Conservation (phyloP, 2,797 vertebrate genomes). For the Lophotriccus pileatus region DNA sequence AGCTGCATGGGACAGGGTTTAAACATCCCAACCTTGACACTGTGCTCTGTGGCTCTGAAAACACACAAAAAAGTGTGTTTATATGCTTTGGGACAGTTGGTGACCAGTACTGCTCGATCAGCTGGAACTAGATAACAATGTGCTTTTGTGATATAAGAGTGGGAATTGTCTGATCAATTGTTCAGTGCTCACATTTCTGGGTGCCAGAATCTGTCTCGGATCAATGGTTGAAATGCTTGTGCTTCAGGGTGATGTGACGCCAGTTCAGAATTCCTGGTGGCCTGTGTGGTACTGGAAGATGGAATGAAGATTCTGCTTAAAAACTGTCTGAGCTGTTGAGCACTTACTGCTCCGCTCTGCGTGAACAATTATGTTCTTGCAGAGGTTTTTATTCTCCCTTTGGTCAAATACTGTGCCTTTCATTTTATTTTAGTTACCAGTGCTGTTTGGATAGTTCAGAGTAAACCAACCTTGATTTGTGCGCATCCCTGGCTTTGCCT, state of each 20-base stretch:
- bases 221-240: conserved; percentile 1
- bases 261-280: neutral
- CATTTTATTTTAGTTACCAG: neutral
- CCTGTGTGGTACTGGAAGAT: neutral
- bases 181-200: neutral
- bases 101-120: conserved; percentile 60
- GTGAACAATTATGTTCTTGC: accelerated
- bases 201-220: conserved; percentile 20
- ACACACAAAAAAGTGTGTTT: neutral
- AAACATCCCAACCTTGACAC: neutral
- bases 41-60: neutral
- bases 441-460: neutral
- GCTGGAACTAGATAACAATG: conserved; percentile 53
- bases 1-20: neutral
- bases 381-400: neutral
- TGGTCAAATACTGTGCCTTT: neutral
- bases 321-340: neutral
- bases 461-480: neutral
- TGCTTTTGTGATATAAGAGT: conserved; percentile 63
- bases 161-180: conserved; percentile 35
- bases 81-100: conserved; percentile 15
- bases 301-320: neutral
- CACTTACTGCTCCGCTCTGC: neutral
- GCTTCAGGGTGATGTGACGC: neutral
- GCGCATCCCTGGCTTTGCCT: neutral